A percentile compares a stretch with the other conserved stretches of the same genome.
These are phyloP conservation scores for Kryphioiulus occultus DNA, from an alignment of 2,888 invertebrate genomes.

Conservation along the genomic window DNA sequence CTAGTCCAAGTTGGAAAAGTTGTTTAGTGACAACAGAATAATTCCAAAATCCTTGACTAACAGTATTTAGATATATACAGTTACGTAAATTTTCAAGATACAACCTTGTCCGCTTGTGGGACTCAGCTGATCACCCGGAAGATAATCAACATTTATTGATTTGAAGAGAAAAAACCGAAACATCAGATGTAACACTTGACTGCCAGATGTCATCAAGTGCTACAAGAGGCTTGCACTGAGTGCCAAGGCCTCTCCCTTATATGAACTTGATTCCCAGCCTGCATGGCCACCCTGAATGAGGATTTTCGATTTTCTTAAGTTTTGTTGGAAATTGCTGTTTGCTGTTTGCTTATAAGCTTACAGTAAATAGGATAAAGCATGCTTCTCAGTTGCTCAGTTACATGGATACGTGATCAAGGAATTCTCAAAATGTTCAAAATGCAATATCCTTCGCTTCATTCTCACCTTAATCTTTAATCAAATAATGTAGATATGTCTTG, in stretches of 20 bases:
- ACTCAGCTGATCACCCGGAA: not conserved
- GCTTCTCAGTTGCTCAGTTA: too few species aligned
- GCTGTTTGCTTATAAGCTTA: too few species aligned
- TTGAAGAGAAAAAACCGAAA: not conserved
- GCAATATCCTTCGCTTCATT: too few species aligned
- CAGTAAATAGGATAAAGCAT: too few species aligned
- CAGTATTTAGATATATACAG: too few species aligned
- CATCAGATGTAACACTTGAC: not conserved
- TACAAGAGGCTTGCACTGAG: not conserved
- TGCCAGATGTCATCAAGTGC: conserved; percentile 12
- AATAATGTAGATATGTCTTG: too few species aligned
- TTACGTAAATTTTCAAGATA: not conserved
- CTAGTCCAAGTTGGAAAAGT: not conserved
- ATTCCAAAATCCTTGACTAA: not conserved
- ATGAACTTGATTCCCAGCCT: not conserved
- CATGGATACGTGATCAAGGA: too few species aligned
- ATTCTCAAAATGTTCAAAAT: too few species aligned
- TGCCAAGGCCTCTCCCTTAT: not conserved
- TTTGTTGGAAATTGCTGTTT: not conserved
- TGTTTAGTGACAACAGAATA: not conserved
- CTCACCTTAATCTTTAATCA: too few species aligned
- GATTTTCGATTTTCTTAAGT: not conserved
- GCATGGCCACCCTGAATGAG: not conserved
- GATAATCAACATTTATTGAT: not conserved
- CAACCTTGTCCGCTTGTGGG: not conserved